phyloP scores from a whole-genome alignment of 2,888 invertebrate genomes.

The Neoitamus cyanurus region DNA sequence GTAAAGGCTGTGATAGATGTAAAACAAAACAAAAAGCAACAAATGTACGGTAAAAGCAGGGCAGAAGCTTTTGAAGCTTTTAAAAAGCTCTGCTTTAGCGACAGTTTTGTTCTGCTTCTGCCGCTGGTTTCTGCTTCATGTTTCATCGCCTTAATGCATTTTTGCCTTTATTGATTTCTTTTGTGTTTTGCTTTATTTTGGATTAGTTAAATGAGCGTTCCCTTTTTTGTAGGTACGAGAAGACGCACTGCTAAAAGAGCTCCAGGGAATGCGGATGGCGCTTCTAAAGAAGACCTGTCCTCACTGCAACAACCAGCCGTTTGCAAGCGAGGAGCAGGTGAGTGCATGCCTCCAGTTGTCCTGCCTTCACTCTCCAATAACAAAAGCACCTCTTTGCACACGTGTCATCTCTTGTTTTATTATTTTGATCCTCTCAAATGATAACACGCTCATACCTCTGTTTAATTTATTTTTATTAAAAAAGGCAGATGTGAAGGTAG shows the following conservation, averaged over 20 bases:
- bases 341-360: slow-evolving; percentile 53
- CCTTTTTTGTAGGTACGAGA: slow-evolving; percentile 75
- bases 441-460: slow-evolving; percentile 52
- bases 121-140: no score
- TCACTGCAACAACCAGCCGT: slow-evolving; percentile 71
- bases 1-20: no score
- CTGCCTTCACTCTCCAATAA: background rate
- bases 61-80: no score
- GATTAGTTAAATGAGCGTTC: background rate
- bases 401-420: background rate
- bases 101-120: no score
- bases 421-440: slow-evolving; percentile 51
- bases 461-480: slow-evolving; percentile 52
- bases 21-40: no score
- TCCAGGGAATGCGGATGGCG: slow-evolving; percentile 81
- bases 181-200: background rate
- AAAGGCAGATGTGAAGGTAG: slow-evolving; percentile 58
- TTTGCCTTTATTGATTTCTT: no score
- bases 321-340: slow-evolving; percentile 65
- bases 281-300: slow-evolving; percentile 72
- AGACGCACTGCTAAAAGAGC: slow-evolving; percentile 80
- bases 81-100: no score
- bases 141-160: no score
- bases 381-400: background rate
- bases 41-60: no score